Base-by-base conservation (phyloP, 2,113 vertebrate species). In the Mellivora capensis region DNA sequence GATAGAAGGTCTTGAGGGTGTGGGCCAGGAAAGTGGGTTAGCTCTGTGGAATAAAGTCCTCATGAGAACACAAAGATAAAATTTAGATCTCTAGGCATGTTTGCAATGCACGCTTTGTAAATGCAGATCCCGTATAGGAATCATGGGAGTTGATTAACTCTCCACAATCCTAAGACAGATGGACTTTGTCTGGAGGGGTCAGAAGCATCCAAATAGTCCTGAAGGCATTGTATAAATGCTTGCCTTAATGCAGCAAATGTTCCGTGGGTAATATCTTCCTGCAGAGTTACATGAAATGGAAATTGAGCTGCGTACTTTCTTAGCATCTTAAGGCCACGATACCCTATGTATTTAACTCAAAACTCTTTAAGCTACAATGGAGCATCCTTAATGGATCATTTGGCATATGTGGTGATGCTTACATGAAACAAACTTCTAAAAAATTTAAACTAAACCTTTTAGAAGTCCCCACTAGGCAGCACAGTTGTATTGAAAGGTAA, bases 401-500 rank as follows among this genome's bases (percentile, higher is more conserved):
- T 96, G 97, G 96, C 96, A 34, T 96, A 47, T 86, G 90, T 52
- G 37, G 76, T 57, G 86, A 95, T 94, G 90, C 84, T 95, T 90
- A 80, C 76, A 85, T 72, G 95, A 97, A 97, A 96, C 87, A 72
- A 97, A 96, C 94, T 74, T 96, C 74, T 98, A 61, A 98, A 98
- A 98, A 96, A 96, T 96, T 96, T 97, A 96, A 94, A 88, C 87
- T 11, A 67, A 98, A 90, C 92, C 96, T 97, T 98, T 97, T 95
- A 97, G 90, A 97, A 97, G 54, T 86, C 76, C 93, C 90, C 93
- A 79, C n/a, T 34, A 79, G 94, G 77, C 94, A 97, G 39, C 59
- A 81, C 18, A 20, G 76, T 91, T 96, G 85, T 37, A 49, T 62
- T 87, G 96, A 96, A 90, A 97, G 87, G 87, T 64, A 85, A 90